phyloP scores from a whole-genome alignment of 1,140 invertebrate species.

The Drosophila burlai region DNA sequence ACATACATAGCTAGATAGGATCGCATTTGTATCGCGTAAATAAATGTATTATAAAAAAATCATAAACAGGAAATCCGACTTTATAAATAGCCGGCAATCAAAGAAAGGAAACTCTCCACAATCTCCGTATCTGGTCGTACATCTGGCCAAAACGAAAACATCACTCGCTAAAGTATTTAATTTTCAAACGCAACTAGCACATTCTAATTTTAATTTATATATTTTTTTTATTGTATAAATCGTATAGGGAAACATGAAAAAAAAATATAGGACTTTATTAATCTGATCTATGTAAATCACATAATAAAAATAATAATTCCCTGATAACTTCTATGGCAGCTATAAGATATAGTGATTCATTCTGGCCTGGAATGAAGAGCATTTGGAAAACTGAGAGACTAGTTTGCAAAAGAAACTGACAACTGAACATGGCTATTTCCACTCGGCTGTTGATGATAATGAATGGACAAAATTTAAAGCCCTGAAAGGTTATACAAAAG shows the following conservation, averaged over 20 bases:
- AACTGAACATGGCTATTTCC: background rate
- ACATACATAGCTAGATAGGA: background rate
- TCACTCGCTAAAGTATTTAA: background rate
- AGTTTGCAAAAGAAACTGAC: background rate
- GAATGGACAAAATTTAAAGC: too few relatives aligned
- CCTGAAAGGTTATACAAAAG: background rate
- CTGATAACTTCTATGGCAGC: background rate
- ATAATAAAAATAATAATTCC: background rate
- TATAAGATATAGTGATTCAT: background rate
- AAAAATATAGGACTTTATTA: background rate
- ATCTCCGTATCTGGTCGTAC: background rate
- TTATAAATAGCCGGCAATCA: conserved; percentile 60
- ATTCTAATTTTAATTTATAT: background rate
- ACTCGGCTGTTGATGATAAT: background rate
- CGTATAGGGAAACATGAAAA: background rate
- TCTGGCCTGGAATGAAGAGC: too few relatives aligned
- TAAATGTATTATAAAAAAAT: conserved; percentile 61
- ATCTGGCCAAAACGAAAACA: conserved; percentile 14
- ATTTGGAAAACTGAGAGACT: background rate
- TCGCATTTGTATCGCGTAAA: conserved; percentile 47
- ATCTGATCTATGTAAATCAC: background rate
- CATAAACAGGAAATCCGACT: conserved; percentile 60
- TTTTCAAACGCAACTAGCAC: background rate
- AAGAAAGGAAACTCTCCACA: conserved; percentile 41
- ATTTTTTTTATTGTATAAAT: background rate